phyloP scores from a whole-genome alignment of 2,888 invertebrate genomes.

The Neoitamus cyanurus region DNA sequence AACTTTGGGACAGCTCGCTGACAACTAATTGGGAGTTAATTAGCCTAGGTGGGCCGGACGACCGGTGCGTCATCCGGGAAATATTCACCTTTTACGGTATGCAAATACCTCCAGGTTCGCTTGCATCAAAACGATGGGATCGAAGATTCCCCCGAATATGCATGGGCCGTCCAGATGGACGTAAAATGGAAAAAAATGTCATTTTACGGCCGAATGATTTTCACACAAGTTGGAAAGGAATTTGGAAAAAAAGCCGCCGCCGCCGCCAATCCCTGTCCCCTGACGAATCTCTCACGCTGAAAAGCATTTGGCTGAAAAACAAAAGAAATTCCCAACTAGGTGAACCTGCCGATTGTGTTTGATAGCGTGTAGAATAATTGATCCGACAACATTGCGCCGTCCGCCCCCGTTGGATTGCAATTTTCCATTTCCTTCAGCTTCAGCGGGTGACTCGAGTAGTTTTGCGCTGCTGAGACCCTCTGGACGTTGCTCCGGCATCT shows the following conservation, averaged over 20 bases:
- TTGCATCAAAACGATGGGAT: not conserved
- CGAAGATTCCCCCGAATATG: not conserved
- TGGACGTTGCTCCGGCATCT: not conserved
- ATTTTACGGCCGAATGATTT: constrained; percentile 31
- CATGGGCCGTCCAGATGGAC: not conserved
- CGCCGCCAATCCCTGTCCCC: not conserved
- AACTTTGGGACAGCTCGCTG: constrained; percentile 14
- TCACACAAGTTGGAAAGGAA: constrained; percentile 28
- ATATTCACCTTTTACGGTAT: not conserved
- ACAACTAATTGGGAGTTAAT: constrained; percentile 30
- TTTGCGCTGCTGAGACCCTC: not conserved
- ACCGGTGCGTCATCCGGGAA: not conserved
- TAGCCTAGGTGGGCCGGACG: not conserved
- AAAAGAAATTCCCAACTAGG: constrained; percentile 17
- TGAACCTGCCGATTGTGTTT: constrained; percentile 52
- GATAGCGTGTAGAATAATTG: constrained; percentile 55
- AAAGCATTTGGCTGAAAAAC: constrained; percentile 12
- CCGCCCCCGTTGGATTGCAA: constrained; percentile 40
- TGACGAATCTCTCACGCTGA: constrained; percentile 32
- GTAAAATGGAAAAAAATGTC: constrained; percentile 7
- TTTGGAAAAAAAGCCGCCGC: not conserved
- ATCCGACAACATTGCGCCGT: constrained; percentile 50
- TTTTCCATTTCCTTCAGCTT: constrained; percentile 28
- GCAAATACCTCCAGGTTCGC: not conserved
- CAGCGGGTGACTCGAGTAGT: not conserved